These are phyloP conservation scores for Phymanthus crucifer DNA, from an alignment of 92 coral and sea anemone genomes.

Conservation along the genomic window DNA sequence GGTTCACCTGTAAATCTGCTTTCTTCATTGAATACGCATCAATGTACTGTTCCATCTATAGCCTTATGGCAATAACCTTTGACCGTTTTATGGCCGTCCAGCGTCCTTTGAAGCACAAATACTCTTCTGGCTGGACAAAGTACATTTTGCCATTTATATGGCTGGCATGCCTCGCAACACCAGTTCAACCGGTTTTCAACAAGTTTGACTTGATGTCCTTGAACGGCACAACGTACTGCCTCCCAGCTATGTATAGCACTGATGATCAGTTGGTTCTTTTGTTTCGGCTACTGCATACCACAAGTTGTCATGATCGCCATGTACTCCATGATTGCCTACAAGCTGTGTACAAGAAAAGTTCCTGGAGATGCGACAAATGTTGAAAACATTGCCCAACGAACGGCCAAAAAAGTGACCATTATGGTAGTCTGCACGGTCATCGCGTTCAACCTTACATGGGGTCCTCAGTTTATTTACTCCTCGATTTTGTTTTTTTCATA, in stretches of 20 bases:
- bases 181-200: not conserved
- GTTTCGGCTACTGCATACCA: constrained; percentile 13
- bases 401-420: constrained; percentile 21
- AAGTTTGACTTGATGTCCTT: not conserved
- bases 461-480: constrained; percentile 12
- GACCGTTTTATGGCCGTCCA: constrained; percentile 40
- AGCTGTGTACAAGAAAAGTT: constrained; percentile 17
- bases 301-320: constrained; percentile 18
- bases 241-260: not conserved
- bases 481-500: not conserved
- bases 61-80: constrained; percentile 29
- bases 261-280: not conserved
- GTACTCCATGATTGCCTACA: constrained; percentile 29
- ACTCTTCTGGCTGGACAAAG: constrained; percentile 18
- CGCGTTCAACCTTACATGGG: constrained; percentile 19
- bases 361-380: constrained; percentile 16
- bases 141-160: constrained; percentile 15
- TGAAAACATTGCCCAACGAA: not conserved
- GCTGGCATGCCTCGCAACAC: constrained; percentile 7
- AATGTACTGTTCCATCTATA: constrained; percentile 22
- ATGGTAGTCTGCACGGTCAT: constrained; percentile 12
- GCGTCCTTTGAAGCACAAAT: constrained; percentile 23
- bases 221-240: not conserved
- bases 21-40: not conserved
- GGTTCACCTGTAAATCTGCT: not conserved